A percentile compares a stretch with the other conserved stretches of the same genome.
phyloP scores from a whole-genome alignment of 2,888 invertebrate genomes.

The Nephrotoma appendiculata region DNA sequence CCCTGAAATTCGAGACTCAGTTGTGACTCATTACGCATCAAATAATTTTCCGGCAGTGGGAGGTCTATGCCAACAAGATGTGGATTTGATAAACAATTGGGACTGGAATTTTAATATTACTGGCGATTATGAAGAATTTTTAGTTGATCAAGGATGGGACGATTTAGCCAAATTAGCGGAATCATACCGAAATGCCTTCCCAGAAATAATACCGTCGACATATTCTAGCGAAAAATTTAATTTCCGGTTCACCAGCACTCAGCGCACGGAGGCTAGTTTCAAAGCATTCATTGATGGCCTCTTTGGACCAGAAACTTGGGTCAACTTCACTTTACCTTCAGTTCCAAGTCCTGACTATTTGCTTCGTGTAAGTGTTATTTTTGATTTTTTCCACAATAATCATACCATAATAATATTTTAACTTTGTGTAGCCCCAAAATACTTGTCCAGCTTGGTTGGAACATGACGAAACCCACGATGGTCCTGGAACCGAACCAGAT shows the following conservation, averaged over 20 bases:
- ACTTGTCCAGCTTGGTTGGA: conserved; percentile 45
- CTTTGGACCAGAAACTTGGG: conserved; percentile 28
- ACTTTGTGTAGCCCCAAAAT: conserved; percentile 34
- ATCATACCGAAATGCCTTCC: conserved; percentile 48
- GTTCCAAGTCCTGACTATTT: conserved; percentile 30
- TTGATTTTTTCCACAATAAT: neutral
- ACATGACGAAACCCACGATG: conserved; percentile 35
- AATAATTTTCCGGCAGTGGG: conserved; percentile 33
- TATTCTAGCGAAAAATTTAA: conserved; percentile 40
- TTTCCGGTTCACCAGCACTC: conserved; percentile 46
- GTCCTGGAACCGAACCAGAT: conserved; percentile 26
- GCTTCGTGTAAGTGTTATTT: conserved; percentile 22
- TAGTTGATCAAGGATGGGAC: conserved; percentile 48
- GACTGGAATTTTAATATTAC: conserved; percentile 47
- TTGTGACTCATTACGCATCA: conserved; percentile 48
- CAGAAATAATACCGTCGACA: conserved; percentile 40
- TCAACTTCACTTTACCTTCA: conserved; percentile 16
- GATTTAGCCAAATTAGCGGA: conserved; percentile 52
- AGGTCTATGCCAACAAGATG: conserved; percentile 52
- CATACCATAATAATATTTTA: neutral
- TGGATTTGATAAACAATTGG: conserved; percentile 51
- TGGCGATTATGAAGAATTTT: conserved; percentile 39
- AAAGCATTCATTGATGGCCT: conserved; percentile 45
- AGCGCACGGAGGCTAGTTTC: conserved; percentile 45
- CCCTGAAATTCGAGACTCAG: conserved; percentile 33